Conservation (phyloP, 1,140 invertebrate genomes). For the Acromyrmex echinatior region DNA sequence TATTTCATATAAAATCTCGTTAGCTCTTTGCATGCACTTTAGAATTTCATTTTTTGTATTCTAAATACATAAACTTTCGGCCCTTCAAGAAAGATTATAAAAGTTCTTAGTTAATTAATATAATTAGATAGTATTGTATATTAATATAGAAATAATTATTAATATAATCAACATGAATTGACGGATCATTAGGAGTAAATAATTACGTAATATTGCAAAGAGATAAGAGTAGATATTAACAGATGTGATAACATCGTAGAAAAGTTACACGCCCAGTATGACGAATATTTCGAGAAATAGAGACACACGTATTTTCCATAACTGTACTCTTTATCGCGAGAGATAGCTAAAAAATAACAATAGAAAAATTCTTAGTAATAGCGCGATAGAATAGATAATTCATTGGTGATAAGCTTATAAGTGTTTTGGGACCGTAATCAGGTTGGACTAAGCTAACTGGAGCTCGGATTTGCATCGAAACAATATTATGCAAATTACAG, state of each 20-base stretch:
- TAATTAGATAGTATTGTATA: not conserved
- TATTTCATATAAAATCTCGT: not conserved
- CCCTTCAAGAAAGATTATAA: not conserved
- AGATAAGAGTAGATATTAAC: conserved; percentile 25
- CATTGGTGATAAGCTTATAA: not conserved
- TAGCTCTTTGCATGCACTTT: conserved; percentile 16
- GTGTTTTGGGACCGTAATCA: not conserved
- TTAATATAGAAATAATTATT: not conserved
- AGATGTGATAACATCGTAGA: not conserved
- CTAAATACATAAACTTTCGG: not conserved
- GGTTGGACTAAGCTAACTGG: conserved; percentile 1
- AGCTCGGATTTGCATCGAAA: conserved; percentile 36
- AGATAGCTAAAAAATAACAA: not conserved
- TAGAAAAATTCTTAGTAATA: not conserved
- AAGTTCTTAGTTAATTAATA: not conserved
- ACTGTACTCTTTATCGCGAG: not conserved
- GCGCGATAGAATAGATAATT: not conserved
- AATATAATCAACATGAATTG: not conserved
- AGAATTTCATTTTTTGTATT: not conserved
- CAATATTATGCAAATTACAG: conserved; percentile 24
- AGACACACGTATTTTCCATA: not conserved
- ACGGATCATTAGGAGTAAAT: not conserved
- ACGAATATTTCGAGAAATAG: not conserved
- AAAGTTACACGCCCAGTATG: not conserved
- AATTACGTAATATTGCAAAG: conserved; percentile 10